Evolutionary conservation across 2,113 vertebrate species (phyloP).

Genomic region (Microtus pennsylvanicus): DNA sequence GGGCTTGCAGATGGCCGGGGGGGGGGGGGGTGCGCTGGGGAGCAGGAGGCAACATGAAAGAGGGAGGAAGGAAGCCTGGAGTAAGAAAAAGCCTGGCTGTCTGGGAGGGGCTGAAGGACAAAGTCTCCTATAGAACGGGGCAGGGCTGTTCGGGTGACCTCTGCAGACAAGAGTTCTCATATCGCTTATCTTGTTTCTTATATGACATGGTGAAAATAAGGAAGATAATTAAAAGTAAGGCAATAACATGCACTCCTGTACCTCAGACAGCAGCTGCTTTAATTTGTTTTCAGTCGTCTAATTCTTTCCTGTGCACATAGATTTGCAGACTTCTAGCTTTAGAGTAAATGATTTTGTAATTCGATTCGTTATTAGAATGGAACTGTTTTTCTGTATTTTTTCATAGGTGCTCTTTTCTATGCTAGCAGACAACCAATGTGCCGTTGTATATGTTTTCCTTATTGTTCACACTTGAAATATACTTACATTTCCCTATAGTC

Average conservation of each 20-base stretch:
- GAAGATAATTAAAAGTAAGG: constrained; percentile 32
- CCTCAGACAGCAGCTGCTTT: not conserved
- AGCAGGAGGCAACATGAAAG: no score
- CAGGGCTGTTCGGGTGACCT: not conserved
- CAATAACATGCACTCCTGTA: not conserved
- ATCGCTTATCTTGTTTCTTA: not conserved
- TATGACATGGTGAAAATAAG: constrained; percentile 12
- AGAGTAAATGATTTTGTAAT: not conserved
- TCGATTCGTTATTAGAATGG: not conserved
- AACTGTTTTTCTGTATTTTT: not conserved
- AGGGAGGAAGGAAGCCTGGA: not conserved
- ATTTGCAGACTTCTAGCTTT: not conserved
- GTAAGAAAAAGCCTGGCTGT: rapidly evolving
- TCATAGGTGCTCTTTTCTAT: constrained; percentile 21
- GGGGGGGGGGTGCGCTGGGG: not conserved
- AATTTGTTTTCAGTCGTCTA: not conserved
- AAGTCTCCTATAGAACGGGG: not conserved
- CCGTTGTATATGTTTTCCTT: not conserved
- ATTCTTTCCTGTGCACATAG: not conserved
- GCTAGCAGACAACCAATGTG: not conserved
- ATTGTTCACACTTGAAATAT: not conserved
- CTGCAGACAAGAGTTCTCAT: not conserved
- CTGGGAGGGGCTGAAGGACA: rapidly evolving
- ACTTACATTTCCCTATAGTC: not conserved
- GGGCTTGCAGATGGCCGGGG: not conserved